phyloP scores from a whole-genome alignment of 2,113 vertebrate genomes.

The Canis aureus region DNA sequence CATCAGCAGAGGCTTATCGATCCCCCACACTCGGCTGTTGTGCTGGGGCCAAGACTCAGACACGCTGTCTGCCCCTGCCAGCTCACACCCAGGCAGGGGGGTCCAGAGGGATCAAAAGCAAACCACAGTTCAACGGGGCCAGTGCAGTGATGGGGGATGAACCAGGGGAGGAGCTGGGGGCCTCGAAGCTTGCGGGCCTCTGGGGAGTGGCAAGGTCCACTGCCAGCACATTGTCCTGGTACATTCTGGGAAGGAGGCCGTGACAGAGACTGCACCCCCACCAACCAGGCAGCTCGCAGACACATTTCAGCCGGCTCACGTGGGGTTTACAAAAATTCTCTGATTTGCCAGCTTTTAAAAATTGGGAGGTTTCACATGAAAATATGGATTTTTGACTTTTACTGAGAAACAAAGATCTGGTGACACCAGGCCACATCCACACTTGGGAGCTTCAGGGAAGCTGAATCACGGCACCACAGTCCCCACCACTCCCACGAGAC shows the following conservation, averaged over 20 bases:
- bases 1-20: neutral
- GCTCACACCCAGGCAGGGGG: neutral
- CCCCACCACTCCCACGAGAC: rapidly evolving
- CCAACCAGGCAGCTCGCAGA: too few relatives aligned
- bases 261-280: rapidly evolving
- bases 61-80: neutral
- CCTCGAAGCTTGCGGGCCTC: neutral
- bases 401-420: neutral
- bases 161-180: rapidly evolving
- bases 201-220: neutral
- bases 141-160: rapidly evolving
- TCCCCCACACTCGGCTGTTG: neutral
- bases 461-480: neutral
- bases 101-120: neutral
- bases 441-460: neutral
- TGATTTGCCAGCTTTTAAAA: neutral
- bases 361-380: neutral
- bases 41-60: neutral
- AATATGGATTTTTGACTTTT: neutral
- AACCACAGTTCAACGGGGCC: neutral
- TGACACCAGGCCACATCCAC: neutral
- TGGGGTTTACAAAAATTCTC: neutral
- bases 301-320: neutral
- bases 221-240: rapidly evolving
- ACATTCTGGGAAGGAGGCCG: neutral